Evolutionary conservation across 2,797 vertebrate species (phyloP).

Genomic region (Acipenser oxyrinchus): DNA sequence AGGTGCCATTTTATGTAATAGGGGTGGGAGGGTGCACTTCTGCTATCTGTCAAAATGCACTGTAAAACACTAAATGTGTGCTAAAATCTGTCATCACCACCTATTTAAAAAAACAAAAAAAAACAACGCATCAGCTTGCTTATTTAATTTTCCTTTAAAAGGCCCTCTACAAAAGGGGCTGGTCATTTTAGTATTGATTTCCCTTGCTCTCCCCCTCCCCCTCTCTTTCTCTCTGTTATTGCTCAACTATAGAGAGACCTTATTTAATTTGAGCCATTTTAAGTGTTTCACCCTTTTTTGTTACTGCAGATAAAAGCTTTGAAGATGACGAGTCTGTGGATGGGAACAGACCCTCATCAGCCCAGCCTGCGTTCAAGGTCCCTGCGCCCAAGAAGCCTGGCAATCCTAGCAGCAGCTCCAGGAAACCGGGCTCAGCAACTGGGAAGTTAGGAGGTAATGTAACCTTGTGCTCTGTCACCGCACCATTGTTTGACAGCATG

Average conservation of each 20-base stretch:
- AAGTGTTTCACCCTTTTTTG: conserved; percentile 19
- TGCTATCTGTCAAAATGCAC: too few relatives aligned
- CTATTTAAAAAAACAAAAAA: too few relatives aligned
- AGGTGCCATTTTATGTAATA: too few relatives aligned
- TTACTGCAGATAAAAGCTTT: conserved; percentile 83
- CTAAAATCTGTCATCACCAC: too few relatives aligned
- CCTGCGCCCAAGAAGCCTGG: conserved; percentile 84
- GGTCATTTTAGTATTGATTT: conserved; percentile 44
- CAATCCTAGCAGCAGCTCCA: conserved; percentile 69
- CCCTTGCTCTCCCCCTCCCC: conserved; percentile 21
- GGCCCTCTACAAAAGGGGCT: conserved; percentile 5
- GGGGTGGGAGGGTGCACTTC: too few relatives aligned
- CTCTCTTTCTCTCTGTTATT: conserved; percentile 21
- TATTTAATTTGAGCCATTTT: conserved; percentile 9
- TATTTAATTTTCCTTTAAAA: conserved; percentile 17
- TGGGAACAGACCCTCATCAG: conserved; percentile 80
- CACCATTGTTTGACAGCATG: too few relatives aligned
- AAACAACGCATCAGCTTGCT: neutral
- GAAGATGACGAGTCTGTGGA: conserved; percentile 96
- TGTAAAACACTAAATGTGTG: too few relatives aligned
- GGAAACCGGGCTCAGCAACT: conserved; percentile 77
- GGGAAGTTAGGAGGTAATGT: conserved; percentile 79
- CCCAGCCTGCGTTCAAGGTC: conserved; percentile 86
- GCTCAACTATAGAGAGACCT: conserved; percentile 19
- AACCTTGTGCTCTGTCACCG: neutral